Percentiles rank a stretch among this genome's conserved stretches.
Conservation (phyloP, 2,888 invertebrate genomes). For the Eupithecia pulchellata region DNA sequence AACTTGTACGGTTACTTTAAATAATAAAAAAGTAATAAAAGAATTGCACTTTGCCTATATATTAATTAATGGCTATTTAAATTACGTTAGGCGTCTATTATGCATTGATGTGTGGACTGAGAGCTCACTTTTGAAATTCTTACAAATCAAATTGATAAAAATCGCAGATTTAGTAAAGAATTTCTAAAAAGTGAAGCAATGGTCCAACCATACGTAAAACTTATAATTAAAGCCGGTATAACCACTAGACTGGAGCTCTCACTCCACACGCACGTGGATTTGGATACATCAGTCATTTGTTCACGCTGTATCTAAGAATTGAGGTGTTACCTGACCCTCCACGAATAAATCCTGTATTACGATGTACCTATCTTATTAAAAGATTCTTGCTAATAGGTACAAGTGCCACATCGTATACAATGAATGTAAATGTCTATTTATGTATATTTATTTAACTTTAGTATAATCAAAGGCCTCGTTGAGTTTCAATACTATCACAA, state of each 20-base stretch:
- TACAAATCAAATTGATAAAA: too few relatives aligned
- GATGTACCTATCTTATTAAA: neutral
- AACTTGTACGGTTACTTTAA: constrained; percentile 25
- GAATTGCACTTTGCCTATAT: neutral
- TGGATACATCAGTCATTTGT: neutral
- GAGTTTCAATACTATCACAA: neutral
- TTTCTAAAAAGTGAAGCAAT: too few relatives aligned
- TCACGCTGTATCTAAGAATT: neutral
- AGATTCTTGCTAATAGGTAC: neutral
- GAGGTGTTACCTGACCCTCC: neutral
- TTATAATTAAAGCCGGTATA: too few relatives aligned
- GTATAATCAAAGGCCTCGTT: neutral
- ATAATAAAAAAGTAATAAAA: constrained; percentile 8
- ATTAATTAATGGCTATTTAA: neutral
- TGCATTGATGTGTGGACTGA: too few relatives aligned
- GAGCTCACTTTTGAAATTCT: too few relatives aligned
- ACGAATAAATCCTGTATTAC: neutral
- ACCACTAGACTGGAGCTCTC: too few relatives aligned
- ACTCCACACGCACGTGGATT: too few relatives aligned
- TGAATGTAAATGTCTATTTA: neutral
- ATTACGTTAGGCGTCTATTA: neutral
- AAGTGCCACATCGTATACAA: neutral
- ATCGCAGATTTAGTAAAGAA: too few relatives aligned
- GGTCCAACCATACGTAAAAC: too few relatives aligned
- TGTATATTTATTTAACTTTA: neutral